These are phyloP conservation scores for Leptopilina clavipes DNA, from an alignment of 1,140 invertebrate genomes.

Conservation along the genomic window DNA sequence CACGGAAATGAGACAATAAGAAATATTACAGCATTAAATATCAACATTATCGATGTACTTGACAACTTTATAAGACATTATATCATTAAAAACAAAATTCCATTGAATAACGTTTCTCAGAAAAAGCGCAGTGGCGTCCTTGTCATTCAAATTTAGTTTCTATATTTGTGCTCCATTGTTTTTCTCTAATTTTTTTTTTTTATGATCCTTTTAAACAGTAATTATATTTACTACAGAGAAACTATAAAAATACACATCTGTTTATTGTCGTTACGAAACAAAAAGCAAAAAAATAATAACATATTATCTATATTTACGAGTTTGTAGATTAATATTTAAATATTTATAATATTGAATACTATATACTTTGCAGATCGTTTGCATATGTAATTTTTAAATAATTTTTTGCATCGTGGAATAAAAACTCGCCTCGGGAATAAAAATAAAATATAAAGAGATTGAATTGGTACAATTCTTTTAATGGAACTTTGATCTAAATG, in stretches of 20 bases:
- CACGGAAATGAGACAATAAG: not conserved
- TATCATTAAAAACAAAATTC: constrained; percentile 13
- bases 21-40: constrained; percentile 6
- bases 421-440: not conserved
- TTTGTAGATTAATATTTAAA: constrained; percentile 6
- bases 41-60: constrained; percentile 9
- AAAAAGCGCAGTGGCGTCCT: not conserved
- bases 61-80: no score
- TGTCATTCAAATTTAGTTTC: not conserved
- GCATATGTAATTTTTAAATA: constrained; percentile 2
- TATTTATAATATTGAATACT: not conserved
- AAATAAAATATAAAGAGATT: no score
- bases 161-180: not conserved
- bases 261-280: not conserved
- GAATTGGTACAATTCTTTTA: not conserved
- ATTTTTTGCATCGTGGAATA: not conserved
- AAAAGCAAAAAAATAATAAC: constrained; percentile 2
- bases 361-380: not conserved
- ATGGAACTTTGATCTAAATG: constrained; percentile 8
- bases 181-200: constrained; percentile 9
- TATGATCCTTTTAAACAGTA: not conserved
- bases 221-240: not conserved
- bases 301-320: not conserved
- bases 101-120: not conserved
- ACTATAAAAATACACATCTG: not conserved